Evolutionary conservation across 2,888 invertebrate species (phyloP), one percentile per base, ranked within the genome.

Genomic region (Bedellia somnulentella): DNA sequence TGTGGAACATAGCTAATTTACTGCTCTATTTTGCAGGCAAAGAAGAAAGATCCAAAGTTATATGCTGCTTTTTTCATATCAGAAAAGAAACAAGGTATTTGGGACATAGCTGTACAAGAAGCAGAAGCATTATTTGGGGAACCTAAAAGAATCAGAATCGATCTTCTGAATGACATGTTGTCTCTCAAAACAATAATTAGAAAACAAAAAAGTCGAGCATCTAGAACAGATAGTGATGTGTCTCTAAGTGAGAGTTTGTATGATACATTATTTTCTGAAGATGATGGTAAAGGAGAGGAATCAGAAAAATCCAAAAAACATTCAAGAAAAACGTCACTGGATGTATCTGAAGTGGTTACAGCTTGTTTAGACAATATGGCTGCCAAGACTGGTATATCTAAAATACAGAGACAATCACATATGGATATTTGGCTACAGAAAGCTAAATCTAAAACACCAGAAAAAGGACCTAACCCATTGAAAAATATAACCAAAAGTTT

Each of bases 41-140:
- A 76, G 51, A 80, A 78, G 45, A 80, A 68, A 38, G 76, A 80
- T 34, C 63, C 78, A 1, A 77, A 59, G 46, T 52, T 71, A 24
- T 71, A 70, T 37, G 64, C 75, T 18, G 80, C 79, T 4, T 81
- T 75, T 41, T 57, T 70, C 26, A 53, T 82, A 11, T 77, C 79
- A n/a, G 70, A 79, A 23, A 63, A 76, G 37, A 68, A 79, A 37
- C 63, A 71, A 41, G 45, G 62, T 3, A 78, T 80, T 31, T 93
- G 93, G 91, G 71, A 79, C 18, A 62, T 76, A 26, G 90, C 91
- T 1, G 81, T 91, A 0, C 71, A 78, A n/a, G 90, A 91, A 63
- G 89, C 90, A 0, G 85, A 86, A 44, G 67, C 66, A 29, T 67
- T 91, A 5, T 56, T 81, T 3, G 49, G 64, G 8, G 73, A 81